Conservation (phyloP, 2,797 vertebrate genomes). For the Bradypodion pumilum region DNA sequence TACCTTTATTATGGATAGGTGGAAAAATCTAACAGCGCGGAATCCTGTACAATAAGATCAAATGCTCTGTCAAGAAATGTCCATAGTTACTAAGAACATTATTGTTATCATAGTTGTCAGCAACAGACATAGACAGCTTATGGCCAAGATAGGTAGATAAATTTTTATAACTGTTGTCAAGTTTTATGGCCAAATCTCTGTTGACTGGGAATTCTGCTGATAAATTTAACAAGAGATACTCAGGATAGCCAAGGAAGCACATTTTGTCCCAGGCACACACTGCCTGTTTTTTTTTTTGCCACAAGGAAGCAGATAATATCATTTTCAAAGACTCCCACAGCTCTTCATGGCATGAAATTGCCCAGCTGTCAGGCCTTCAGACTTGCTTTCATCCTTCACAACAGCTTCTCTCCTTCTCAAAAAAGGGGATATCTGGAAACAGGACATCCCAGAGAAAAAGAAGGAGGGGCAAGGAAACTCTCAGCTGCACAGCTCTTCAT, state of each 20-base stretch:
- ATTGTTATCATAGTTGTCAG: no score
- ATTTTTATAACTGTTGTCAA: not conserved
- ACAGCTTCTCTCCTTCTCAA: not conserved
- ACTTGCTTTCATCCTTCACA: conserved; percentile 11
- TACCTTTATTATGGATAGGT: no score
- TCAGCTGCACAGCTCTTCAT: fast-evolving
- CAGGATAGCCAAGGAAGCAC: conserved; percentile 17
- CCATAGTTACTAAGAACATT: no score
- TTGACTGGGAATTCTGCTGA: not conserved
- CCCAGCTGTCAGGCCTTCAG: fast-evolving
- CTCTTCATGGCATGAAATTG: conserved; percentile 34
- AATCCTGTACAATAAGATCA: no score
- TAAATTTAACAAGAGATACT: not conserved
- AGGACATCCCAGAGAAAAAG: not conserved
- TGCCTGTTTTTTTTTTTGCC: conserved; percentile 29
- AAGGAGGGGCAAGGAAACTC: conserved; percentile 19
- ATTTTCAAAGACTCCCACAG: conserved; percentile 30
- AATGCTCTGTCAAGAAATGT: no score
- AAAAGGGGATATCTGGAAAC: conserved; percentile 10
- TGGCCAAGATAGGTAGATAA: not conserved
- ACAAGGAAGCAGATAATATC: conserved; percentile 29
- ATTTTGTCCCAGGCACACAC: conserved; percentile 31
- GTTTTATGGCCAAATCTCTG: not conserved
- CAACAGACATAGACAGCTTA: not conserved
- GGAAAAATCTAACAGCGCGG: no score